Percentiles rank a stretch among this genome's conserved stretches.
phyloP scores from a whole-genome alignment of 2,888 invertebrate species.

The Tipula helvola region DNA sequence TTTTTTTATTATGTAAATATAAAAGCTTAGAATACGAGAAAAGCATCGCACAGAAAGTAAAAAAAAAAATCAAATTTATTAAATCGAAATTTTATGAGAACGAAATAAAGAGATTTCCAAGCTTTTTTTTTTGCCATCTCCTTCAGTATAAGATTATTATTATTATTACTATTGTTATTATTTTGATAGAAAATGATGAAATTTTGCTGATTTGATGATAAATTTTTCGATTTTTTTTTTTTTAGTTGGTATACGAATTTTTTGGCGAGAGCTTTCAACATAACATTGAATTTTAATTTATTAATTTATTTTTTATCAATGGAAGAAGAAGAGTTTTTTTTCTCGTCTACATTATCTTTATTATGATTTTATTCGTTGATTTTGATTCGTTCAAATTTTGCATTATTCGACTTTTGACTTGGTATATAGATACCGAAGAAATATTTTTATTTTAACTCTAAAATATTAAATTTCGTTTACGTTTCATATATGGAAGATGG shows the following conservation, averaged over 20 bases:
- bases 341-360: not conserved
- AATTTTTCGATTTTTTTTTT: not conserved
- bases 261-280: not conserved
- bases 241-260: not conserved
- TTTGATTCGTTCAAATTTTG: not conserved
- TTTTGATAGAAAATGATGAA: not conserved
- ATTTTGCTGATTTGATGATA: not conserved
- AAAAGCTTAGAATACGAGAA: not conserved
- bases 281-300: not conserved
- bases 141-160: not conserved
- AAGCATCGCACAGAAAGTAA: not conserved
- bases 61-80: not conserved
- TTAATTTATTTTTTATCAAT: not conserved
- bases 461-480: no score
- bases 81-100: not conserved
- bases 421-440: not conserved
- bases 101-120: not conserved
- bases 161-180: not conserved
- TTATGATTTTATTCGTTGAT: not conserved
- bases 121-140: not conserved
- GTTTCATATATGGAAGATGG: no score
- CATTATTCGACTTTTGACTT: not conserved
- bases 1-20: constrained; percentile 4
- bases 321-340: not conserved
- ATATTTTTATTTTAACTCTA: no score